Conservation (phyloP, 2,888 invertebrate genomes). For the Perizoma flavofasciatum region DNA sequence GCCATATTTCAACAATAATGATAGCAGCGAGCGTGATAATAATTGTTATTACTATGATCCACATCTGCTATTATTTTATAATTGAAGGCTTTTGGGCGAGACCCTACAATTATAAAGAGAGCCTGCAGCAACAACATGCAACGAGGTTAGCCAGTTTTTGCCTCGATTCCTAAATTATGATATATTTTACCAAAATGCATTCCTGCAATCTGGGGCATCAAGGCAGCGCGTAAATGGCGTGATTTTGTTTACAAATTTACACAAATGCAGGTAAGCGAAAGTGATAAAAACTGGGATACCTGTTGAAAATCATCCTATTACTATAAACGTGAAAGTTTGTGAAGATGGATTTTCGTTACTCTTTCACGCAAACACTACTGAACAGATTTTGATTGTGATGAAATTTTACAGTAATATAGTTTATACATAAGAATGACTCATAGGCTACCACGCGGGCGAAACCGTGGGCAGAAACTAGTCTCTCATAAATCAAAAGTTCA, state of each 20-base stretch:
- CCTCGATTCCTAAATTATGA: conserved; percentile 72
- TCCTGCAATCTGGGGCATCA: conserved; percentile 48
- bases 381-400: too few relatives aligned
- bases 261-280: not conserved
- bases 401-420: too few relatives aligned
- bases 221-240: conserved; percentile 10
- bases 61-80: conserved; percentile 84
- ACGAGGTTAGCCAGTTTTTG: conserved; percentile 73
- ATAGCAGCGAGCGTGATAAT: conserved; percentile 81
- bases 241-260: conserved; percentile 10
- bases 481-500: too few relatives aligned
- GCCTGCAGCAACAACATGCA: conserved; percentile 80
- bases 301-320: too few relatives aligned
- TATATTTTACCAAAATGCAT: conserved; percentile 65
- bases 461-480: too few relatives aligned
- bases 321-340: too few relatives aligned
- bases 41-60: conserved; percentile 84
- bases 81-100: conserved; percentile 82
- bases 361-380: too few relatives aligned
- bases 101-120: conserved; percentile 82
- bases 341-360: too few relatives aligned
- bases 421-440: too few relatives aligned
- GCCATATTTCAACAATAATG: conserved; percentile 81
- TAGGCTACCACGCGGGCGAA: too few relatives aligned
- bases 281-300: not conserved